Evolutionary conservation across 2,113 vertebrate species (phyloP), one percentile per base, ranked within the genome.

Genomic region (Prunella himalayana): DNA sequence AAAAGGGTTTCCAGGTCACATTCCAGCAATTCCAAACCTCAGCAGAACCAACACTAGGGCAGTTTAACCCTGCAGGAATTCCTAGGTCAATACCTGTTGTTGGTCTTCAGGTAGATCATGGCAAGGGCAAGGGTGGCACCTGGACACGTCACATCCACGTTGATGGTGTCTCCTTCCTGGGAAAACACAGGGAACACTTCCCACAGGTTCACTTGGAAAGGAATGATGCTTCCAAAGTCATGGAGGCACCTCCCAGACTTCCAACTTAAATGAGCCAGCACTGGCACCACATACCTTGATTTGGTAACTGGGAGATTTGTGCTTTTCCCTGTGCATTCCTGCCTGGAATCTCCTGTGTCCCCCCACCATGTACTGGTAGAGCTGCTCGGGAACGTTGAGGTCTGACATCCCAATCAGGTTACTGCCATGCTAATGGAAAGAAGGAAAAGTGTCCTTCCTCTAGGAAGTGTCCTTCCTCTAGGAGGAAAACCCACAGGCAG

Each of bases 341-440:
- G 98, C 97, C 88, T 99, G 99, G 86, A 99, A 98, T 25, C 99
- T 98, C 28, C 99, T 98, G 73, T 99, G 99, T 8, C 99, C 99
- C 51, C 99, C 99, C n/a, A 99, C 99, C 99, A 99, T 99, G 96
- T 99, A 99, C 97, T 99, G 99, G 96, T 99, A 99, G 35, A 99
- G 98, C 97, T 99, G 99, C 97, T 99, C 99, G 0, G 99, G 99
- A 35, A 99, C 99, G 3, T 99, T 99, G 94, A 99, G 98, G 96
- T 99, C 99, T 1, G 98, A 99, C 99, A 99, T 99, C 23, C 99
- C 99, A 44, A 99, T 99, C 95, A 99, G 95, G 96, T 99, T 99
- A 92, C 99, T 99, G 97, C 99, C 99, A 8, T 99, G 99, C 99
- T 99, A 82, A 66, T 0, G 15, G 88, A 17, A 24, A 77, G 79